Evolutionary conservation across 2,888 invertebrate species (phyloP).

Genomic region (Tetramorium bicarinatum): DNA sequence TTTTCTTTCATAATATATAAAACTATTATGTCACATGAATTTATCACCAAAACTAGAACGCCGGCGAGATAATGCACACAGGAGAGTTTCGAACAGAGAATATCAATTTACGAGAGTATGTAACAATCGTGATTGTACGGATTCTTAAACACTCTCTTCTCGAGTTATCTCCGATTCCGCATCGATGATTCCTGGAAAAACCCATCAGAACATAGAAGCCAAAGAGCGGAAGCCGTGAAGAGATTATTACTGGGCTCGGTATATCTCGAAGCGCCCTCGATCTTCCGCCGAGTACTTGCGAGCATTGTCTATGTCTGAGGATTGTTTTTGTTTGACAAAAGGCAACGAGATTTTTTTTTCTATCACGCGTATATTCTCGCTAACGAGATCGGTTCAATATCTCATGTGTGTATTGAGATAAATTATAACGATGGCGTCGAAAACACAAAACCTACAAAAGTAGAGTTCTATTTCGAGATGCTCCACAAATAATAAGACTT

Average conservation of each 20-base stretch:
- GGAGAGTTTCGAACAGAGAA: not conserved
- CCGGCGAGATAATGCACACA: not conserved
- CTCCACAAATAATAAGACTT: conserved; percentile 2
- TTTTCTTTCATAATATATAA: not conserved
- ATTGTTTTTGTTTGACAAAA: conserved; percentile 69
- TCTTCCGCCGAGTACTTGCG: conserved; percentile 59
- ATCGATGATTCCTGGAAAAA: conserved; percentile 66
- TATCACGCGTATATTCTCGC: conserved; percentile 36
- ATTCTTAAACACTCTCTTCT: conserved; percentile 64
- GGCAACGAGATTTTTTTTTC: conserved; percentile 7
- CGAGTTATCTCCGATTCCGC: conserved; percentile 63
- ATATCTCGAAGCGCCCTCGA: conserved; percentile 54
- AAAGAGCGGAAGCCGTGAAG: conserved; percentile 72
- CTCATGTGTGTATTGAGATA: conserved; percentile 10
- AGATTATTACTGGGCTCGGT: conserved; percentile 72
- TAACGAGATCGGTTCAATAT: conserved; percentile 59
- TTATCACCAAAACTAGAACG: not conserved
- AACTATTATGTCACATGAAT: not conserved
- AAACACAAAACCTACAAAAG: conserved; percentile 56
- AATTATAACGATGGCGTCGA: conserved; percentile 60
- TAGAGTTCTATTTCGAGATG: not conserved
- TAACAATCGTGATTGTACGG: conserved; percentile 52
- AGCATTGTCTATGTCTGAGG: conserved; percentile 63
- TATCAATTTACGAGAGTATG: conserved; percentile 32
- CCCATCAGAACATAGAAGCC: conserved; percentile 63